Evolutionary conservation across 1,140 invertebrate species (phyloP).

Genomic region (Physella acuta): DNA sequence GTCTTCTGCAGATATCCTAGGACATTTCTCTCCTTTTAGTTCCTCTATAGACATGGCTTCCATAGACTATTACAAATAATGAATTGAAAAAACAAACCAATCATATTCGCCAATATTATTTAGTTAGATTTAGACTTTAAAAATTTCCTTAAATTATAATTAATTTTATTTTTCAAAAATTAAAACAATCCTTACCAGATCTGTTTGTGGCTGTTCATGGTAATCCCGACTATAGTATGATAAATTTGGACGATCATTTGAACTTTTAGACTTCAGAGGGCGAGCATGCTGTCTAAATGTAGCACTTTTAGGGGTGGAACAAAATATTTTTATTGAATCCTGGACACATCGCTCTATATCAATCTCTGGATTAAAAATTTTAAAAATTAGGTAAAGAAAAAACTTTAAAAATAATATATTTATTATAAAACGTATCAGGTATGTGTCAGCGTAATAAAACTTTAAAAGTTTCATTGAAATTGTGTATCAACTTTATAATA

Average conservation of each 20-base stretch:
- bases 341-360: constrained; percentile 90
- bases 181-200: constrained; percentile 40
- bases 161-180: not conserved
- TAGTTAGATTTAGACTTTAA: too few species aligned
- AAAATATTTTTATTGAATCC: constrained; percentile 84
- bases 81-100: too few species aligned
- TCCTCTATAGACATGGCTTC: constrained; percentile 70
- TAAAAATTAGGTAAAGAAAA: too few species aligned
- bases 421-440: too few species aligned
- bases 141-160: too few species aligned
- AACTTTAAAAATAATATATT: too few species aligned
- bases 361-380: constrained; percentile 83
- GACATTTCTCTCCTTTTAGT: constrained; percentile 73
- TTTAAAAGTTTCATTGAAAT: too few species aligned
- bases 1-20: constrained; percentile 83
- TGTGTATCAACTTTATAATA: too few species aligned
- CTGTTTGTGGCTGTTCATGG: constrained; percentile 48
- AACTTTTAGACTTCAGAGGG: constrained; percentile 33
- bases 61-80: constrained; percentile 68
- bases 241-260: constrained; percentile 40
- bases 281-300: constrained; percentile 78
- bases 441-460: too few species aligned
- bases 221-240: constrained; percentile 58
- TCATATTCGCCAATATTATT: too few species aligned
- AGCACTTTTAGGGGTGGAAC: constrained; percentile 83